Base-by-base conservation (phyloP, 2,797 vertebrate genomes). In the Caiman crocodilus region DNA sequence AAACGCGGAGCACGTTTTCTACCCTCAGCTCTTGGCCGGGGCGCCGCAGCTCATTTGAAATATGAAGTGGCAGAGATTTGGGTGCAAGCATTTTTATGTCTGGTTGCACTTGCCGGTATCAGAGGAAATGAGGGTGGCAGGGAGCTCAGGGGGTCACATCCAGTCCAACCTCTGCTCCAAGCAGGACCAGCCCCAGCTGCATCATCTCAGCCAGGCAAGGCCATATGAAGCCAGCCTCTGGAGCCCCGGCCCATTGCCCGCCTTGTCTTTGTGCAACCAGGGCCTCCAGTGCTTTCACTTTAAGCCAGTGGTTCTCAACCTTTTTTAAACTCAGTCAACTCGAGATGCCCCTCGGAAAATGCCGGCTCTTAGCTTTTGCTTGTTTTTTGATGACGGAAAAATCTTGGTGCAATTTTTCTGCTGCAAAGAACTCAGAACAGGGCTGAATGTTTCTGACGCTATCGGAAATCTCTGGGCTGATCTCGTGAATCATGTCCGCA, bases 401-500 rank as follows among this genome's bases (percentile, higher is more conserved):
- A 50, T 50, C 42, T 50, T 50, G 42, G 42, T 10, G 42, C 42
- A 50, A 10, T 50, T 50, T 50, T 50, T 50, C 87, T 88, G 67
- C 55, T 55, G 81, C 58, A 81, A 50, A 88, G 87, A 60, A 87
- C 93, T 30, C 61, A 88, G 90, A 92, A 88, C 76, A 96, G 89
- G 88, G 93, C 89, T 76, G 85, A 50, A 50, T 50, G 42, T 50
- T 50, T 50, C 11, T 50, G 42, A 50, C 2, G 42, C 42, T 50
- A 50, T 50, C 11, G 10, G 42, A 50, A 50, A 50, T 50, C 42
- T 50, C 42, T 50, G 42, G 42, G 42, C 11, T 50, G 42, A 50
- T 50, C 42, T 50, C 42, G 10, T 50, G 42, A 50, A 50, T 50
- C 42, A 50, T 50, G 42, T 50, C 3, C 3, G 42, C 42, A 50